phyloP scores from a whole-genome alignment of 2,113 vertebrate species.

The Daubentonia madagascariensis region DNA sequence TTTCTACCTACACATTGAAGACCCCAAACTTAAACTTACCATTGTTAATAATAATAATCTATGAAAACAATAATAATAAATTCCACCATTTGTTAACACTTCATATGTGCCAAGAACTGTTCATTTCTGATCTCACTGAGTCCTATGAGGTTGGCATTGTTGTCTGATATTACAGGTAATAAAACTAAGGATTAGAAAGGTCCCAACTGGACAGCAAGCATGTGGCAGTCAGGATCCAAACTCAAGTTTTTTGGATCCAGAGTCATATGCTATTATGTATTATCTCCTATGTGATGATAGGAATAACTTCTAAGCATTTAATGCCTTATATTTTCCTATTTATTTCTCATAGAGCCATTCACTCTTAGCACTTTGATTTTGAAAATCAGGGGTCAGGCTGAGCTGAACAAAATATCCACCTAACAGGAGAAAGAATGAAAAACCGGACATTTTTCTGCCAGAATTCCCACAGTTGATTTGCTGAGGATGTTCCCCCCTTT shows the following conservation, averaged over 20 bases:
- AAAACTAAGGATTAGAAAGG: neutral
- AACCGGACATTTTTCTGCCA: conserved; percentile 30
- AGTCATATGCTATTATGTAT: neutral
- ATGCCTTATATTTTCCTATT: neutral
- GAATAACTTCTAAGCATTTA: neutral
- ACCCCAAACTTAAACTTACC: neutral
- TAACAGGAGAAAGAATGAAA: neutral
- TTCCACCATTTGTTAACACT: neutral
- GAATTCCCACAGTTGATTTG: conserved; percentile 34
- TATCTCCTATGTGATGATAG: neutral
- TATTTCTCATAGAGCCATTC: neutral
- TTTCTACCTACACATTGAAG: neutral
- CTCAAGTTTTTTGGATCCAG: neutral
- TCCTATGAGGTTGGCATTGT: neutral
- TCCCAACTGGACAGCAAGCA: neutral
- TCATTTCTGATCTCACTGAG: neutral
- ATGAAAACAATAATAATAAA: neutral
- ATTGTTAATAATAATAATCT: neutral
- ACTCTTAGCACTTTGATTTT: neutral
- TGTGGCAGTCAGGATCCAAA: neutral
- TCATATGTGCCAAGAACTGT: neutral
- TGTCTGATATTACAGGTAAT: neutral
- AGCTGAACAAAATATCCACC: neutral
- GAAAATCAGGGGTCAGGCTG: neutral
- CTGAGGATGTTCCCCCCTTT: neutral